These are phyloP conservation scores for Sesamia nonagrioides DNA, from an alignment of 1,140 invertebrate species.

Conservation along the genomic window DNA sequence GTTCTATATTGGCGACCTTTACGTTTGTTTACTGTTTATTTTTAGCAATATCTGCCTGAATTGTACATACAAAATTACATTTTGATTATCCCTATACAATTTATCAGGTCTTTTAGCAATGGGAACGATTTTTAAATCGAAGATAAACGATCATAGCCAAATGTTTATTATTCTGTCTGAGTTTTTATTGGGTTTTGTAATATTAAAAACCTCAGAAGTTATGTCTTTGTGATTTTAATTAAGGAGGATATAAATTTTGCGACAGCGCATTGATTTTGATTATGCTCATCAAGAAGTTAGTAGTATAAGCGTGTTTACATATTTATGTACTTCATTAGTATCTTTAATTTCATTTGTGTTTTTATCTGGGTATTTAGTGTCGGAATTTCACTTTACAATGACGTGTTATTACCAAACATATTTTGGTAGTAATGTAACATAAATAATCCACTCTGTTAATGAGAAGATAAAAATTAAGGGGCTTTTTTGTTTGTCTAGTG, in stretches of 20 bases:
- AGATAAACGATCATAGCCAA: not conserved
- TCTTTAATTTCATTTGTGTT: not conserved
- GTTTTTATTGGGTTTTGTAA: constrained; percentile 7
- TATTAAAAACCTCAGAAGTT: constrained; percentile 18
- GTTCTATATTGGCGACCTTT: constrained; percentile 70
- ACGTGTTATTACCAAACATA: no score
- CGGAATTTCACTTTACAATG: no score
- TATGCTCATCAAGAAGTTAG: not conserved
- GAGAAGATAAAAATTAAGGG: no score
- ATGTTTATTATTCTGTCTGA: not conserved
- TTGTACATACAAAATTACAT: constrained; percentile 54
- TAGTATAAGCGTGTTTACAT: not conserved
- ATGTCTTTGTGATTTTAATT: constrained; percentile 1
- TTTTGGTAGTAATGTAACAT: no score
- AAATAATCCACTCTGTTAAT: no score
- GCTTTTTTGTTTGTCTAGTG: no score
- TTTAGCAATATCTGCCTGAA: constrained; percentile 70
- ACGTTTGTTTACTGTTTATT: constrained; percentile 79
- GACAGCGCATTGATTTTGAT: not conserved
- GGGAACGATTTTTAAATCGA: constrained; percentile 12
- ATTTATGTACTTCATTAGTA: not conserved
- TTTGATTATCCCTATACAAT: constrained; percentile 45
- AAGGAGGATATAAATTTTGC: not conserved
- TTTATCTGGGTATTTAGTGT: not conserved
- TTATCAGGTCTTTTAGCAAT: constrained; percentile 25